Conservation (phyloP, 2,113 vertebrate genomes). For the Toxostoma redivivum region DNA sequence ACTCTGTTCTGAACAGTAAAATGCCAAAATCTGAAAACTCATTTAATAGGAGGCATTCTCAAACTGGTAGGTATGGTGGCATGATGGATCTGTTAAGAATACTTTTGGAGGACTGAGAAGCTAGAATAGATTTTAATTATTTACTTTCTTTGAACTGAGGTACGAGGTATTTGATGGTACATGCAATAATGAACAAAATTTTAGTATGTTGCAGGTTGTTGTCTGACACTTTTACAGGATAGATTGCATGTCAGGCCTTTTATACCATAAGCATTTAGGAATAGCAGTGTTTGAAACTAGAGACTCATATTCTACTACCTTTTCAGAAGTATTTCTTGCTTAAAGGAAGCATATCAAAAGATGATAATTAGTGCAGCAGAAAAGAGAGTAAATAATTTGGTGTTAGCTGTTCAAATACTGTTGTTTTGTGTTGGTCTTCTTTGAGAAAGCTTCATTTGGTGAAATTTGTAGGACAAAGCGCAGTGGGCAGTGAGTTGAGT, state of each 20-base stretch:
- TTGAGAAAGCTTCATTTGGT: neutral
- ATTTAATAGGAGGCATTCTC: neutral
- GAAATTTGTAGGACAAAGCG: neutral
- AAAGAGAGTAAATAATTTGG: neutral
- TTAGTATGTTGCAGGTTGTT: neutral
- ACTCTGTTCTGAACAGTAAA: neutral
- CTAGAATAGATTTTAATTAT: neutral
- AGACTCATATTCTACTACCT: neutral
- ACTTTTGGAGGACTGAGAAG: neutral
- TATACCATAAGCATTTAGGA: neutral
- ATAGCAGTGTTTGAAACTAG: neutral
- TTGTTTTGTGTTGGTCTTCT: neutral
- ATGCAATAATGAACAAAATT: neutral
- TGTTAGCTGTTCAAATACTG: neutral
- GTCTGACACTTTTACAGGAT: neutral
- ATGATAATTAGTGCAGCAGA: neutral
- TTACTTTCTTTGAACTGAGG: neutral
- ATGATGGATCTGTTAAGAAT: neutral
- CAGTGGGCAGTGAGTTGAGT: neutral
- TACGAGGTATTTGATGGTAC: neutral
- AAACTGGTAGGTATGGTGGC: neutral
- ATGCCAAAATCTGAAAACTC: neutral
- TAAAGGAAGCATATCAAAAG: neutral
- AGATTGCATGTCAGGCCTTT: neutral
- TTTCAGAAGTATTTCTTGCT: neutral